phyloP scores from a whole-genome alignment of 2,797 vertebrate species.

The Peromyscus melanophrys region DNA sequence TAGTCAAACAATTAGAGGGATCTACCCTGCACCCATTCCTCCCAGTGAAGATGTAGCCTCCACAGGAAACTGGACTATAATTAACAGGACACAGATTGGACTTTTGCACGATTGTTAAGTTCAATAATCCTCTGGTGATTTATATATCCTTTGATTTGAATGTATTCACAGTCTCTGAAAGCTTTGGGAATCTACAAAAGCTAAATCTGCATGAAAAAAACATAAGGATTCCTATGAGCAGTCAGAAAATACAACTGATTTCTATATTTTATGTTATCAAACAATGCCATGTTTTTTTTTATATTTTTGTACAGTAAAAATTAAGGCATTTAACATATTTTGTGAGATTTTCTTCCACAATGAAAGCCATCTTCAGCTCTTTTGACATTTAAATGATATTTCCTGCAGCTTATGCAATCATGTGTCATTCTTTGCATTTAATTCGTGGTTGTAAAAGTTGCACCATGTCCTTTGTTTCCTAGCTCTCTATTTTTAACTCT shows the following conservation, averaged over 20 bases:
- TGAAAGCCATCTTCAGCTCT: conserved; percentile 76
- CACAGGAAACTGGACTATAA: not conserved
- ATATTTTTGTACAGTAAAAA: conserved; percentile 64
- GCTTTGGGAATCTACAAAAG: conserved; percentile 61
- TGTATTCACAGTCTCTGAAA: conserved; percentile 29
- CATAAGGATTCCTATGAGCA: conserved; percentile 55
- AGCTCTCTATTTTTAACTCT: conserved; percentile 72
- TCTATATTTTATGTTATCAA: conserved; percentile 53
- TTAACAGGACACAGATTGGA: not conserved
- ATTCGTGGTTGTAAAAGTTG: conserved; percentile 77
- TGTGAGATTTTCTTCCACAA: conserved; percentile 70
- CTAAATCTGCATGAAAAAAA: conserved; percentile 67
- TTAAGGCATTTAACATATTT: conserved; percentile 71
- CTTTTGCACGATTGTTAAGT: not conserved
- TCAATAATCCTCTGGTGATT: not conserved
- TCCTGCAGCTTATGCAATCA: conserved; percentile 82
- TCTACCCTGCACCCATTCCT: not conserved
- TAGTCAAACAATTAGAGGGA: conserved; percentile 52
- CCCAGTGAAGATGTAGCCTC: not conserved
- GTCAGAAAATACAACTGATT: conserved; percentile 57
- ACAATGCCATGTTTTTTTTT: conserved; percentile 68
- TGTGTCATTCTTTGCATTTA: conserved; percentile 82
- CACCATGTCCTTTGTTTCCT: conserved; percentile 72
- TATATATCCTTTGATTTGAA: not conserved
- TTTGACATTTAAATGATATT: conserved; percentile 85